Evolutionary conservation across 2,797 vertebrate species (phyloP).

Genomic region (Ptychobarbus kaznakovi): DNA sequence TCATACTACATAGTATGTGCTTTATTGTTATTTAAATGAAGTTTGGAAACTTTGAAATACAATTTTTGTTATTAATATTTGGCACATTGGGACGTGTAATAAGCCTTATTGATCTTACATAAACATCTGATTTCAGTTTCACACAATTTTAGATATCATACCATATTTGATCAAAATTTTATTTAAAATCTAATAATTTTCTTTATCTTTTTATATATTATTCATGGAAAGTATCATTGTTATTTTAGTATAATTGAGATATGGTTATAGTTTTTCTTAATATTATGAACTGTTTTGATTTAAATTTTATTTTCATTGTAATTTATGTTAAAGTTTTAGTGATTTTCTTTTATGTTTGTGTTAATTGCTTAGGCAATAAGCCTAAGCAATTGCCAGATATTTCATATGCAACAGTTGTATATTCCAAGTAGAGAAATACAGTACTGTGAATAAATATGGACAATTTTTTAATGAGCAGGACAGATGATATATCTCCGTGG

Average conservation of each 20-base stretch:
- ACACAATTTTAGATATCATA: not conserved
- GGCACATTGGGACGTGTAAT: not conserved
- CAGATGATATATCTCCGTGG: no score
- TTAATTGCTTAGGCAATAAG: not conserved
- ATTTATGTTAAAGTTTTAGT: not conserved
- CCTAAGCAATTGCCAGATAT: no score
- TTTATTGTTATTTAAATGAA: not conserved
- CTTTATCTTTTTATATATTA: not conserved
- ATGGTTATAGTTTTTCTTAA: not conserved
- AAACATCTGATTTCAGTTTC: not conserved
- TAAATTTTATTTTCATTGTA: not conserved
- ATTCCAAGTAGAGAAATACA: no score
- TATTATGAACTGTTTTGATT: not conserved
- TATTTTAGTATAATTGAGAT: not conserved
- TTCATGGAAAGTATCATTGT: not conserved
- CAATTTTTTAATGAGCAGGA: no score
- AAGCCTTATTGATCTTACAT: not conserved
- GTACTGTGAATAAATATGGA: no score
- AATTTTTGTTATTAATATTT: not conserved
- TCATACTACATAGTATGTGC: not conserved
- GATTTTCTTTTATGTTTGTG: not conserved
- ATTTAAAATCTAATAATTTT: not conserved
- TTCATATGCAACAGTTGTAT: no score
- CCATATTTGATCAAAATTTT: not conserved
- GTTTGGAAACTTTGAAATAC: not conserved